Conservation (phyloP, 2,888 invertebrate species). For the Xylocampa areola region DNA sequence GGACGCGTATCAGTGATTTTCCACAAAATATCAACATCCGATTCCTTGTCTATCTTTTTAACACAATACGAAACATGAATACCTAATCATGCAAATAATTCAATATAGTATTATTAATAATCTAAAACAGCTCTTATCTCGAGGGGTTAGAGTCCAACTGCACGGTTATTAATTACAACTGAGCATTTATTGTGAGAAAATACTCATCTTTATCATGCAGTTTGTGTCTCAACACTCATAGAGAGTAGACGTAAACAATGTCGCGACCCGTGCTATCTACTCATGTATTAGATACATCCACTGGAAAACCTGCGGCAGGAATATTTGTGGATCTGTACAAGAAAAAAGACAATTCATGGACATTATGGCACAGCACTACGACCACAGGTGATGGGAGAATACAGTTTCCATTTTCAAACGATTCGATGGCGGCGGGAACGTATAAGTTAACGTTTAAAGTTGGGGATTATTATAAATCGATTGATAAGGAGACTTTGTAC, state of each 20-base stretch:
- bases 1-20: no score
- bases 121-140: constrained; percentile 45
- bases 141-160: constrained; percentile 33
- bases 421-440: constrained; percentile 91
- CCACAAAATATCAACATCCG: no score
- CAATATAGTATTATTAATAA: constrained; percentile 1
- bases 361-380: constrained; percentile 90
- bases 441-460: constrained; percentile 94
- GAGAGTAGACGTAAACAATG: constrained; percentile 64
- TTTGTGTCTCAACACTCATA: constrained; percentile 10
- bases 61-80: no score
- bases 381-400: constrained; percentile 92
- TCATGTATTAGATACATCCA: constrained; percentile 93
- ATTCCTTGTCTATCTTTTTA: no score
- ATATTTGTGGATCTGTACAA: constrained; percentile 92
- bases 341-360: constrained; percentile 91
- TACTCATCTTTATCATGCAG: constrained; percentile 21
- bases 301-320: constrained; percentile 91
- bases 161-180: constrained; percentile 16
- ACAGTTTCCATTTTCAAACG: constrained; percentile 90
- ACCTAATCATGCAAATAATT: no score
- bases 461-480: constrained; percentile 91
- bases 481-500: constrained; percentile 91
- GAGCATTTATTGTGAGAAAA: constrained; percentile 24
- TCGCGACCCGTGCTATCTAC: constrained; percentile 92